phyloP scores from a whole-genome alignment of 2,888 invertebrate genomes.

The Pinctada fucata region DNA sequence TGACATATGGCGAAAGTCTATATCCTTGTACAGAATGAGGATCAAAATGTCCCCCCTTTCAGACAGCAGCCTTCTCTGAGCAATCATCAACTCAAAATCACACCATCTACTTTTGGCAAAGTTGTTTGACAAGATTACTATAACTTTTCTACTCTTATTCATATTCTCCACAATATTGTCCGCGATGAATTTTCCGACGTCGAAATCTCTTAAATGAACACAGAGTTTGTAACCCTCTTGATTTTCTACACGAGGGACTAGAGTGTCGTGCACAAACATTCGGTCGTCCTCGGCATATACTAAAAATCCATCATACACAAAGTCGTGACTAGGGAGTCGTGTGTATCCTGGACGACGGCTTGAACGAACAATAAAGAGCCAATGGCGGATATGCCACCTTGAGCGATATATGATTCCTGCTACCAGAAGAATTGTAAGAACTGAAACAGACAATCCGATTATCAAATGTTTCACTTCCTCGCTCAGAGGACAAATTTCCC shows the following conservation, averaged over 20 bases:
- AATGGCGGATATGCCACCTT: slow-evolving; percentile 22
- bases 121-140: slow-evolving; percentile 43
- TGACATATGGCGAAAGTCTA: too few relatives aligned
- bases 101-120: slow-evolving; percentile 47
- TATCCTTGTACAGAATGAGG: slow-evolving; percentile 38
- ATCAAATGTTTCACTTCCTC: slow-evolving; percentile 1
- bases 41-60: slow-evolving; percentile 30
- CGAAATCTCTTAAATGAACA: slow-evolving; percentile 34
- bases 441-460: neutral
- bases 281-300: slow-evolving; percentile 27
- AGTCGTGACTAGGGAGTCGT: slow-evolving; percentile 1
- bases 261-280: slow-evolving; percentile 9
- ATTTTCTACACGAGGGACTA: slow-evolving; percentile 27
- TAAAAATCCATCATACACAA: slow-evolving; percentile 26
- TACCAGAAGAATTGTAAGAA: neutral
- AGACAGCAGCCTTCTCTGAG: slow-evolving; percentile 32
- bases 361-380: neutral
- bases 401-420: slow-evolving; percentile 7
- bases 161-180: slow-evolving; percentile 43
- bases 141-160: slow-evolving; percentile 37
- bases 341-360: neutral
- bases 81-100: slow-evolving; percentile 44
- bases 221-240: slow-evolving; percentile 19
- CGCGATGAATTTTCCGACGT: slow-evolving; percentile 27
- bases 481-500: slow-evolving; percentile 6